A percentile compares a stretch with the other conserved stretches of the same genome.
Evolutionary conservation across 2,797 vertebrate genomes (phyloP).

Genomic region (Premnoplex brunnescens): DNA sequence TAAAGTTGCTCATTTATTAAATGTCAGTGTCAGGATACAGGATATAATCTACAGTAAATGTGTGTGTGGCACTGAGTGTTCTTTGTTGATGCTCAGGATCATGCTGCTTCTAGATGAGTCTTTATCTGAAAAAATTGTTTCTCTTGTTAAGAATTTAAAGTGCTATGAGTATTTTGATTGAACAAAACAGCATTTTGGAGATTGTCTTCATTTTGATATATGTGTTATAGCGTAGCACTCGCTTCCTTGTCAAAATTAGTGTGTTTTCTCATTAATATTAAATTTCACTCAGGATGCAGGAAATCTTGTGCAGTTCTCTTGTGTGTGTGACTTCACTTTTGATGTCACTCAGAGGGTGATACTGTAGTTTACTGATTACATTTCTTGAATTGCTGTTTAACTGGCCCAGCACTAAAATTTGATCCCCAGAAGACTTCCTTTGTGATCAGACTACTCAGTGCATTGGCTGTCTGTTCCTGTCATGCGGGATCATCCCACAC

Average conservation of each 20-base stretch:
- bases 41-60: neutral
- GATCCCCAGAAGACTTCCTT: neutral
- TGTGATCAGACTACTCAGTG: neutral
- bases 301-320: neutral
- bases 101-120: neutral
- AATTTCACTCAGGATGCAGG: neutral
- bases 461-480: constrained; percentile 27
- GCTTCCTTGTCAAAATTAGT: neutral
- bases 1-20: neutral
- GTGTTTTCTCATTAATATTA: neutral
- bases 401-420: neutral
- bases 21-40: neutral
- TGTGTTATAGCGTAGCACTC: neutral
- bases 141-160: neutral
- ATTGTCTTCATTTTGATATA: neutral
- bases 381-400: neutral
- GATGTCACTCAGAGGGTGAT: neutral
- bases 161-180: neutral
- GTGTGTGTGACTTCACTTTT: neutral
- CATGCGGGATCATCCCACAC: neutral
- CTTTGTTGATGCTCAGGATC: neutral
- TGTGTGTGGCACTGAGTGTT: neutral
- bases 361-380: neutral
- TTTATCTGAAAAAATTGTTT: neutral
- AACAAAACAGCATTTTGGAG: neutral